A percentile compares a stretch with the other conserved stretches of the same genome.
Evolutionary conservation across 23 tunicate genomes (phyloP).

Genomic region (Botrylloides violaceus): DNA sequence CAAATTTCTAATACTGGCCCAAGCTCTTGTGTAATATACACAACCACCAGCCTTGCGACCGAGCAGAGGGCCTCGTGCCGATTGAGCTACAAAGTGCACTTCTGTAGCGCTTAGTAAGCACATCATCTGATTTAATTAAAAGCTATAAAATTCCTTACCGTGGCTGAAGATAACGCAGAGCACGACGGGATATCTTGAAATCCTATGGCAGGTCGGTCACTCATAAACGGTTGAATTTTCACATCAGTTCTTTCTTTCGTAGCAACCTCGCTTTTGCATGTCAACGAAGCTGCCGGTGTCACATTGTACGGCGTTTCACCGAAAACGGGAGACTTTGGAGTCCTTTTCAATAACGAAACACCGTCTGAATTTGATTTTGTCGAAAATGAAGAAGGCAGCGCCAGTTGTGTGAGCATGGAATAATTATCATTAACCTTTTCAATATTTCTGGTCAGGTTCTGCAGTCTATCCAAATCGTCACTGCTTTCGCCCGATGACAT

Average conservation of each 20-base stretch:
- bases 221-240: conserved; percentile 8
- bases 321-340: conserved; percentile 44
- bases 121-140: no score
- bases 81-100: no score
- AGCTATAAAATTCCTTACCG: no score
- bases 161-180: conserved; percentile 24
- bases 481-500: conserved; percentile 22
- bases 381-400: not conserved
- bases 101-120: no score
- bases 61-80: no score
- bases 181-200: conserved; percentile 30
- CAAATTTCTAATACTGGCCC: no score
- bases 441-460: not conserved
- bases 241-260: conserved; percentile 1
- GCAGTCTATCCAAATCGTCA: conserved; percentile 4
- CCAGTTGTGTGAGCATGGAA: conserved; percentile 4
- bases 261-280: not conserved
- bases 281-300: conserved; percentile 4
- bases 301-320: conserved; percentile 47
- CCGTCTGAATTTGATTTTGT: not conserved
- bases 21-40: no score
- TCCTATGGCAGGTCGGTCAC: conserved; percentile 19
- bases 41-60: no score
- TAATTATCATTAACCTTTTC: not conserved
- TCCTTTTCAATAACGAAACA: conserved; percentile 9